These are phyloP conservation scores for Bicyclus anynana DNA, from an alignment of 1,140 invertebrate species.

Conservation along the genomic window DNA sequence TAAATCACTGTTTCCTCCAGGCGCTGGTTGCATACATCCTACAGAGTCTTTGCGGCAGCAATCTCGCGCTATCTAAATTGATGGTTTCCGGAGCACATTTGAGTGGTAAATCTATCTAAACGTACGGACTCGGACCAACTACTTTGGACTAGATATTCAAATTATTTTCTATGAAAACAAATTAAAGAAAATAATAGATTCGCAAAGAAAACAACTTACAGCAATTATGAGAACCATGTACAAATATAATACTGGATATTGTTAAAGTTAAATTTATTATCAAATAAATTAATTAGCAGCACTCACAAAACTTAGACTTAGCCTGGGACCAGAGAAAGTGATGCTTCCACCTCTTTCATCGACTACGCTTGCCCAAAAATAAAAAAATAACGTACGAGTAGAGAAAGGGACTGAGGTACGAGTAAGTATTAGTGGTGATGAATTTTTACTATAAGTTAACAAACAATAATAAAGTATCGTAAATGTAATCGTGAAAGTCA, in stretches of 20 bases:
- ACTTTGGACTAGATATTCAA: too few relatives aligned
- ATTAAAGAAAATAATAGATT: too few relatives aligned
- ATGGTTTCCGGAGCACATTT: conserved; percentile 72
- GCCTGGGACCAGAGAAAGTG: conserved; percentile 66
- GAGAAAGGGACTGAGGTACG: conserved; percentile 33
- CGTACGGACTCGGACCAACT: background rate
- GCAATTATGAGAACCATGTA: too few relatives aligned
- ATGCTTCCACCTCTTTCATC: conserved; percentile 38
- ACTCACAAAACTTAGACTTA: too few relatives aligned
- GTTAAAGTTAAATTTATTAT: too few relatives aligned
- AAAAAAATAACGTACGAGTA: conserved; percentile 40
- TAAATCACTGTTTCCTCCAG: conserved; percentile 71
- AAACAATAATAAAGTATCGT: too few relatives aligned
- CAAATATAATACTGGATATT: too few relatives aligned
- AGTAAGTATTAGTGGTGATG: background rate
- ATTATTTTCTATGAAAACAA: too few relatives aligned
- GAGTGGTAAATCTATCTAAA: conserved; percentile 45
- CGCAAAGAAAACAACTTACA: too few relatives aligned
- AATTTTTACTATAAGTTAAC: too few relatives aligned
- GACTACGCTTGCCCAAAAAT: conserved; percentile 53
- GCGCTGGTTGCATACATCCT: conserved; percentile 67
- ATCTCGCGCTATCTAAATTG: conserved; percentile 72
- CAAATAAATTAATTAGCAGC: too few relatives aligned
- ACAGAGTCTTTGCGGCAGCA: conserved; percentile 64
- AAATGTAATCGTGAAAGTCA: too few relatives aligned